Percentiles rank a stretch among this genome's conserved stretches.
These are phyloP conservation scores for Euclidia mi DNA, from an alignment of 2,888 invertebrate genomes.

Conservation along the genomic window DNA sequence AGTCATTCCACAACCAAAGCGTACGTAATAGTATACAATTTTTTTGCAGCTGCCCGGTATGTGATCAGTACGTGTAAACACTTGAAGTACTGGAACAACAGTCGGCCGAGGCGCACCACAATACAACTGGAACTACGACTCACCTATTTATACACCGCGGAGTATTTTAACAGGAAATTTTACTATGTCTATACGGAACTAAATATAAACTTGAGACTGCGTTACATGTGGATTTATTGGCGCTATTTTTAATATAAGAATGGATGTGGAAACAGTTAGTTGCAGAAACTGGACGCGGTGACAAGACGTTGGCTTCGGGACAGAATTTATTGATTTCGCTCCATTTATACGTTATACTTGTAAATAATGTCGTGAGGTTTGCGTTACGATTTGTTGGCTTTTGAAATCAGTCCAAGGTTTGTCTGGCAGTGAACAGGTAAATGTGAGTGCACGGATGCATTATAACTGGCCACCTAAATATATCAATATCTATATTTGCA, in stretches of 20 bases:
- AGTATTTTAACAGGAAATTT: constrained; percentile 39
- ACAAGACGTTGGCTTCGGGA: constrained; percentile 58
- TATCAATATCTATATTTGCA: too few species aligned
- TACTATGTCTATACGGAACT: constrained; percentile 39
- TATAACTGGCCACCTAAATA: too few species aligned
- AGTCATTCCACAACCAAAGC: too few species aligned
- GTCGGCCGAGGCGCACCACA: too few species aligned
- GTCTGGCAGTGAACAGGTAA: constrained; percentile 34
- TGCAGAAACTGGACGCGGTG: constrained; percentile 48
- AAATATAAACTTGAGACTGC: constrained; percentile 40
- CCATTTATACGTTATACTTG: constrained; percentile 24
- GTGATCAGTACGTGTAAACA: too few species aligned
- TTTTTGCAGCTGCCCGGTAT: too few species aligned
- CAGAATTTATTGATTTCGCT: too few species aligned
- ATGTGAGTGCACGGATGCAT: not conserved
- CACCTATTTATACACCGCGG: not conserved
- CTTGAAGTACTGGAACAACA: too few species aligned
- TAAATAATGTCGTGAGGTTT: constrained; percentile 38
- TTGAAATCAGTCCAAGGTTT: constrained; percentile 48
- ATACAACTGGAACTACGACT: too few species aligned
- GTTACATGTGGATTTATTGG: constrained; percentile 50
- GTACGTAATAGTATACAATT: too few species aligned
- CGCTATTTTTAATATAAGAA: constrained; percentile 63
- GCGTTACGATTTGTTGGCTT: constrained; percentile 30
- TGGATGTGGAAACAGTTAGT: constrained; percentile 51